These are phyloP conservation scores for Drosophila conformis DNA, from an alignment of 2,888 invertebrate genomes.

Conservation along the genomic window DNA sequence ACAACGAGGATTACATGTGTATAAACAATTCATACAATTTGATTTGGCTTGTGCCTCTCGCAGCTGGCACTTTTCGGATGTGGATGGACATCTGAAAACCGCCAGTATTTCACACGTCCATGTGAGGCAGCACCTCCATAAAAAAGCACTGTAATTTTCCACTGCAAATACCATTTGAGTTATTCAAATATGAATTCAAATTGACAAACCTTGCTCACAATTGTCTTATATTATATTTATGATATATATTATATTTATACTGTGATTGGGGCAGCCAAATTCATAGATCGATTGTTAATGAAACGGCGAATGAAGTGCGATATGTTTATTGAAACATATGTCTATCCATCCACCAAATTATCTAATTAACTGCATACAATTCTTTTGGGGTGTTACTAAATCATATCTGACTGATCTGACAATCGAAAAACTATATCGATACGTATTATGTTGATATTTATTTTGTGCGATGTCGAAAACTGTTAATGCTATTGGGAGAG, in stretches of 20 bases:
- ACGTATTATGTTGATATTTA: not conserved
- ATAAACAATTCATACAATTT: not conserved
- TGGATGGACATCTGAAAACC: not conserved
- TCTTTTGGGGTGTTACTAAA: not conserved
- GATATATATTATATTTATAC: not conserved
- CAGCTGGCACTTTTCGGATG: not conserved
- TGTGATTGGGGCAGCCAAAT: not conserved
- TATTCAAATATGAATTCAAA: not conserved
- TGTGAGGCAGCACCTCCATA: not conserved
- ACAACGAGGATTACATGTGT: not conserved
- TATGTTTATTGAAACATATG: not conserved
- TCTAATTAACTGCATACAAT: not conserved
- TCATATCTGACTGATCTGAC: not conserved
- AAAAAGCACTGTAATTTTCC: not conserved
- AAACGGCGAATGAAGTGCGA: not conserved
- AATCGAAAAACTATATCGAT: not conserved
- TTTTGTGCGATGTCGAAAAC: not conserved
- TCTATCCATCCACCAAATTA: not conserved
- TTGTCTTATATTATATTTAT: not conserved
- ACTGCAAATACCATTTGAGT: not conserved
- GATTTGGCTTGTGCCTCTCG: not conserved
- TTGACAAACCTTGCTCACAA: constrained; percentile 1
- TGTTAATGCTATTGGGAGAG: not conserved
- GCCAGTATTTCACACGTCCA: not conserved
- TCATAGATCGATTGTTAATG: not conserved